These are phyloP conservation scores for Petrolisthes manimaculis DNA, from an alignment of 2,888 invertebrate genomes.

Conservation along the genomic window DNA sequence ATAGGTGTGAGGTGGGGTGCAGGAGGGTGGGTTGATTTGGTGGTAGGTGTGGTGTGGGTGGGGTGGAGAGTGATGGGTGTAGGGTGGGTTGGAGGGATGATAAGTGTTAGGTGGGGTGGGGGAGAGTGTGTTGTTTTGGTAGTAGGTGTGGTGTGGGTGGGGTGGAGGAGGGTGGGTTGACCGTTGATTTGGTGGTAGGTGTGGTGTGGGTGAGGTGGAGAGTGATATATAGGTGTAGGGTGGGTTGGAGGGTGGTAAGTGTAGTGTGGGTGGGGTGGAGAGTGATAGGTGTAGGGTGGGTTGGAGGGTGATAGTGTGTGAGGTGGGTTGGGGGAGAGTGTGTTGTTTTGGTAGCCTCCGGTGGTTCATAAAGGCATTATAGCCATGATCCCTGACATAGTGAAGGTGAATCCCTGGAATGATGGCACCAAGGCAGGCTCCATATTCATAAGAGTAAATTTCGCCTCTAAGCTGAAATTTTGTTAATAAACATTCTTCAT, in stretches of 20 bases:
- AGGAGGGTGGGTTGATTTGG: background rate
- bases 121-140: background rate
- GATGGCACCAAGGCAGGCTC: too few relatives aligned
- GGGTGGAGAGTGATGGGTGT: background rate
- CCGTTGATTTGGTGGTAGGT: background rate
- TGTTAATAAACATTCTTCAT: too few relatives aligned
- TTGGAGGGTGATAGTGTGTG: background rate
- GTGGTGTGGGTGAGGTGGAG: background rate
- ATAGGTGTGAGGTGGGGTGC: background rate
- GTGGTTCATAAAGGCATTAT: too few relatives aligned
- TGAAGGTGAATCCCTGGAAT: too few relatives aligned
- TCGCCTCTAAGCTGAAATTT: too few relatives aligned
- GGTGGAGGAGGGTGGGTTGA: background rate
- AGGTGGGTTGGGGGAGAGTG: too few relatives aligned
- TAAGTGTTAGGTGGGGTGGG: background rate
- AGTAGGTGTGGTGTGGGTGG: background rate
- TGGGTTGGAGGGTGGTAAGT: background rate
- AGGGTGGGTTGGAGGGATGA: background rate
- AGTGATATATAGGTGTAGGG: background rate
- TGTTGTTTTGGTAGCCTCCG: too few relatives aligned
- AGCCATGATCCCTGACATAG: too few relatives aligned
- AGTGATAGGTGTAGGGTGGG: background rate
- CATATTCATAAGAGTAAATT: too few relatives aligned
- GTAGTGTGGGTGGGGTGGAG: background rate
- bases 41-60: background rate